Evolutionary conservation across 2,113 vertebrate species (phyloP), one percentile per base, ranked within the genome.

Genomic region (Callipepla californica): DNA sequence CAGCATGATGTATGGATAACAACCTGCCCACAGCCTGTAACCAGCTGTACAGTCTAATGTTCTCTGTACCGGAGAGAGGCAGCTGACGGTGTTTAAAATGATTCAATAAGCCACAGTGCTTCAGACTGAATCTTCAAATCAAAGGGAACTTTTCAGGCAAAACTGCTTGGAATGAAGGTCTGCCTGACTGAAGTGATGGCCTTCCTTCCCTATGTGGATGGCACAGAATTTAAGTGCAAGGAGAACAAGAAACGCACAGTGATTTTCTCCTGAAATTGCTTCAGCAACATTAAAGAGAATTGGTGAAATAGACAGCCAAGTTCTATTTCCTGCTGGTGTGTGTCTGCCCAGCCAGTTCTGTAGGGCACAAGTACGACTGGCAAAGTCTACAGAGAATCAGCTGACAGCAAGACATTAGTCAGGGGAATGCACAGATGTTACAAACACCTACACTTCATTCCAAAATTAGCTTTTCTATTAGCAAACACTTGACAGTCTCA

Each of bases 381-480:
- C 84, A 80, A 83, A 90, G 42, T 61, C 65, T 88, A 10, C 5
- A 28, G 53, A 92, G 79, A 89, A 90, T 85, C 85, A 96, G 83
- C 93, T 94, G 93, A 92, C 62, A 90, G 67, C 1, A 93, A 93
- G 76, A 65, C 85, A 87, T 94, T 93, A 84, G 80, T 96, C 77
- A 90, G 57, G 72, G 65, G 80, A 95, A 80, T 1, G 65, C 80
- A 95, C 90, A 95, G 90, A 94, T 96, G 92, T 93, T 95, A 83
- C 85, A 75, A 87, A 94, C 90, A 90, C 80, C 95, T 95, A 95
- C 74, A 38, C 85, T 81, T 66, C 69, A 5, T 85, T 95, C 94
- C 88, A 88, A 85, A 95, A 92, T 95, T 92, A 95, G 94, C 81
- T 94, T 72, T 76, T 94, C 74, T 94, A 92, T 96, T 92, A 92